These are phyloP conservation scores for Pocillopora verrucosa DNA, from an alignment of 64 coral and sea anemone species.

Conservation along the genomic window DNA sequence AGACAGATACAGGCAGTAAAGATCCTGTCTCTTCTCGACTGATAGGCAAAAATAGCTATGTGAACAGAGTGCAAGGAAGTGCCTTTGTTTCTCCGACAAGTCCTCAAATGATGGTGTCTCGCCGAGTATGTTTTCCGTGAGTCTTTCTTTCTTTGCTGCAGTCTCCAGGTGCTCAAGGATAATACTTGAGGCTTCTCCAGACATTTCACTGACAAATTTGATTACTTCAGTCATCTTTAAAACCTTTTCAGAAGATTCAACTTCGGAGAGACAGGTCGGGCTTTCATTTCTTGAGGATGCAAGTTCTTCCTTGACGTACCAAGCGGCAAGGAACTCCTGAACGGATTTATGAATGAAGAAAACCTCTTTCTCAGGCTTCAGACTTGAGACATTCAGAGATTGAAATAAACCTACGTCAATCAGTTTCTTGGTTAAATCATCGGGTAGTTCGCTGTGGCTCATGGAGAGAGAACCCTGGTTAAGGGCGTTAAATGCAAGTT, in stretches of 20 bases:
- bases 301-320: background rate
- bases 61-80: background rate
- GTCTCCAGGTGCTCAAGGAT: background rate
- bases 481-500: background rate
- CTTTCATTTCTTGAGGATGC: background rate
- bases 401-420: background rate
- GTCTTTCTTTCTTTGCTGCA: background rate
- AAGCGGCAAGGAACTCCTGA: slow-evolving; percentile 27
- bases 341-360: slow-evolving; percentile 40
- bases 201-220: background rate
- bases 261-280: background rate
- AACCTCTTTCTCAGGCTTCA: background rate
- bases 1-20: background rate
- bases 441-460: background rate
- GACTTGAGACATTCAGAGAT: background rate
- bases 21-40: background rate
- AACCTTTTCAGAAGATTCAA: background rate
- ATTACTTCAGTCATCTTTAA: background rate
- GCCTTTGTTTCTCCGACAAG: background rate
- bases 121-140: background rate
- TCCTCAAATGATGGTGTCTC: background rate
- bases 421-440: background rate
- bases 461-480: background rate
- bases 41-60: background rate
- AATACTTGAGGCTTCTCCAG: background rate